Evolutionary conservation across 2,888 invertebrate genomes (phyloP).

Genomic region (Salticus scenicus): DNA sequence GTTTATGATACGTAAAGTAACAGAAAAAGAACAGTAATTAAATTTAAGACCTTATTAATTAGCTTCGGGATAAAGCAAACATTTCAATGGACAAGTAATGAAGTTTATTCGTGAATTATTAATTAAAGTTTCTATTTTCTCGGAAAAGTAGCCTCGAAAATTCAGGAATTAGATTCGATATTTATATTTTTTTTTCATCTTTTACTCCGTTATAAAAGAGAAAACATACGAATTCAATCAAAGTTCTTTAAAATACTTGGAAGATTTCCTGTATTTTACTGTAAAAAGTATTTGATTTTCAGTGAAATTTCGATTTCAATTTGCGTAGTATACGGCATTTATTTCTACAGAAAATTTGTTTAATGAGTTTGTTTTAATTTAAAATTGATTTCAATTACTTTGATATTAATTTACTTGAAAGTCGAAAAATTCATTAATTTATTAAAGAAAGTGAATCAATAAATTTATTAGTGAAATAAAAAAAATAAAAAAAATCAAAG

Average conservation of each 20-base stretch:
- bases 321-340: no score
- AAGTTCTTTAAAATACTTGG: background rate
- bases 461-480: no score
- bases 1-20: background rate
- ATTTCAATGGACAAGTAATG: conserved; percentile 42
- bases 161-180: background rate
- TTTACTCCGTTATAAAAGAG: background rate
- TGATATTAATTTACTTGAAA: no score
- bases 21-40: conserved; percentile 32
- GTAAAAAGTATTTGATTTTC: no score
- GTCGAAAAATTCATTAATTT: no score
- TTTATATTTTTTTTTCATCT: background rate
- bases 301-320: no score
- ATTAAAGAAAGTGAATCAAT: no score
- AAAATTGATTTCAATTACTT: no score
- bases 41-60: conserved; percentile 60
- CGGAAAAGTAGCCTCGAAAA: background rate
- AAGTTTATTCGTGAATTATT: conserved; percentile 47
- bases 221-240: background rate
- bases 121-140: conserved; percentile 51
- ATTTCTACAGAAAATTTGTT: no score
- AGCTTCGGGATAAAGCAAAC: conserved; percentile 45
- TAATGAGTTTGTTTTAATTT: no score
- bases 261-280: background rate
- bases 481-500: no score